phyloP scores from a whole-genome alignment of 2,888 invertebrate species.

The Ochropacha duplaris region DNA sequence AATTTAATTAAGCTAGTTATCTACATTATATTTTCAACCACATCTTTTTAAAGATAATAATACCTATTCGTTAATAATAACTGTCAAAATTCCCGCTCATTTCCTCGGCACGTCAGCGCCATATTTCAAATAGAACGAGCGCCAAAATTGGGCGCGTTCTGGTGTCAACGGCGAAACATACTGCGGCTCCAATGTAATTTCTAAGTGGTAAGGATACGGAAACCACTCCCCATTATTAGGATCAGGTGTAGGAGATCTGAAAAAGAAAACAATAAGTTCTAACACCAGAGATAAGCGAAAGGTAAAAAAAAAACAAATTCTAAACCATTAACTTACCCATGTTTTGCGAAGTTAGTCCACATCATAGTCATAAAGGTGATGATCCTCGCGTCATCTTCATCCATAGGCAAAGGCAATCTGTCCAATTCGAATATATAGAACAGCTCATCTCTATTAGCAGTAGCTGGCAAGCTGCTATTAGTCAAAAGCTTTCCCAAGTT shows the following conservation, averaged over 20 bases:
- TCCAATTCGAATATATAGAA: slow-evolving; percentile 73
- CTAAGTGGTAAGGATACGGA: slow-evolving; percentile 63
- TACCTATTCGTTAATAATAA: not conserved
- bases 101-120: slow-evolving; percentile 46
- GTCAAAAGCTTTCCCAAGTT: slow-evolving; percentile 69
- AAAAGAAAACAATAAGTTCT: too few species aligned
- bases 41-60: too few species aligned
- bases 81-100: slow-evolving; percentile 8
- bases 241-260: slow-evolving; percentile 68
- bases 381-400: slow-evolving; percentile 70
- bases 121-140: slow-evolving; percentile 62
- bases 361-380: slow-evolving; percentile 74
- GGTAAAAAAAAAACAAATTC: too few species aligned
- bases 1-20: too few species aligned
- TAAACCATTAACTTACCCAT: slow-evolving; percentile 59
- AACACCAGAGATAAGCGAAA: too few species aligned
- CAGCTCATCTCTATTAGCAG: slow-evolving; percentile 64
- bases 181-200: slow-evolving; percentile 65
- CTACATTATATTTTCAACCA: too few species aligned
- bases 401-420: slow-evolving; percentile 62
- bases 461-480: slow-evolving; percentile 65
- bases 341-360: slow-evolving; percentile 79
- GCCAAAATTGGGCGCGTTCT: slow-evolving; percentile 72
- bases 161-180: slow-evolving; percentile 70
- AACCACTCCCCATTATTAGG: slow-evolving; percentile 66